Conservation (phyloP, 2,888 invertebrate species). For the Chalcosyrphus nemorum region DNA sequence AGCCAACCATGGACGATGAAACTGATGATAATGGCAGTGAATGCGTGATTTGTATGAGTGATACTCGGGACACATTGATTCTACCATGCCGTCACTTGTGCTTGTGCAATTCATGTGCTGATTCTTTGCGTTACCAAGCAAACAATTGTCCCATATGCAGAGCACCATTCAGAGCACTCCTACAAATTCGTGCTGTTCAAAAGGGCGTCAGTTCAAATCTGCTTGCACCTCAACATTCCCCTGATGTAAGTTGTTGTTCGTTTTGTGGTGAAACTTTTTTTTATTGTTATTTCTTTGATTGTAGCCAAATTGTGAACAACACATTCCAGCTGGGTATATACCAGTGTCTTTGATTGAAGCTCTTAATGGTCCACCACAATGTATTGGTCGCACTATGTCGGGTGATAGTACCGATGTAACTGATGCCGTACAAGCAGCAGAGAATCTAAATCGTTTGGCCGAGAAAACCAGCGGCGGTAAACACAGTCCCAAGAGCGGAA, state of each 20-base stretch:
- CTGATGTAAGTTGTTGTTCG: slow-evolving; percentile 86
- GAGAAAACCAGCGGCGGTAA: slow-evolving; percentile 78
- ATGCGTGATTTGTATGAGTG: slow-evolving; percentile 99
- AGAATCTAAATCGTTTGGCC: slow-evolving; percentile 75
- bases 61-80: slow-evolving; percentile 97
- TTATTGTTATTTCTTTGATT: not conserved
- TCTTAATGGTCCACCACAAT: slow-evolving; percentile 91
- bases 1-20: slow-evolving; percentile 87
- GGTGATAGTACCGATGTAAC: slow-evolving; percentile 84
- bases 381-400: slow-evolving; percentile 76
- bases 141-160: slow-evolving; percentile 99
- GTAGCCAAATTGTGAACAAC: slow-evolving; percentile 78
- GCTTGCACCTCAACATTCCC: slow-evolving; percentile 82
- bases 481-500: slow-evolving; percentile 78
- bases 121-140: slow-evolving; percentile 97
- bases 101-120: slow-evolving; percentile 98
- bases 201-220: slow-evolving; percentile 83
- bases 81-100: slow-evolving; percentile 98
- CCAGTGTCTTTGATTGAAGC: slow-evolving; percentile 97
- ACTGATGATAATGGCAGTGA: slow-evolving; percentile 97
- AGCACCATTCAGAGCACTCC: slow-evolving; percentile 97
- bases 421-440: slow-evolving; percentile 82
- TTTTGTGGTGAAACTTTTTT: not conserved
- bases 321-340: slow-evolving; percentile 96
- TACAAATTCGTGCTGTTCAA: slow-evolving; percentile 97